phyloP scores from a whole-genome alignment of 2,113 vertebrate genomes.

The Bothrops jararaca region DNA sequence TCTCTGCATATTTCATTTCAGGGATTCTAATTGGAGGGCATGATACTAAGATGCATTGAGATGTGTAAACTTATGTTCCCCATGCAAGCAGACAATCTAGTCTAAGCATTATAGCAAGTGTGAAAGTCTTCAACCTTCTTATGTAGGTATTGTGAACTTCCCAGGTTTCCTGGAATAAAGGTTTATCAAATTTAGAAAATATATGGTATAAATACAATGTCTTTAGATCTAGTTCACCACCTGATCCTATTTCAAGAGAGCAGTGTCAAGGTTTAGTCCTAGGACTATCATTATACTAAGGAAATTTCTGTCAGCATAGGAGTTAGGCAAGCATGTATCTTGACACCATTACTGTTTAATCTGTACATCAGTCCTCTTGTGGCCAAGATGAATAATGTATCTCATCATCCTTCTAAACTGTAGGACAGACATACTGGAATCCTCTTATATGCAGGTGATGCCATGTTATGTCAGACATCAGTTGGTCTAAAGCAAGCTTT shows the following conservation, averaged over 20 bases:
- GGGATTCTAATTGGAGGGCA: background rate
- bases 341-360: background rate
- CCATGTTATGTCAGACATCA: background rate
- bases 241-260: background rate
- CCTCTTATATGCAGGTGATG: background rate
- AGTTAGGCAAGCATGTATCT: background rate
- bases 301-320: background rate
- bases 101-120: background rate
- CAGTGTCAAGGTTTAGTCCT: background rate
- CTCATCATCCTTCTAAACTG: background rate
- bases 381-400: background rate
- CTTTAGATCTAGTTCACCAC: background rate
- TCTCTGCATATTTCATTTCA: background rate
- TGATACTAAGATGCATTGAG: background rate
- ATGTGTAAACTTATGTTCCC: background rate
- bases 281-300: background rate
- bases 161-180: background rate
- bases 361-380: background rate
- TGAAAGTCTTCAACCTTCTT: background rate
- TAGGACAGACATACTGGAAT: background rate
- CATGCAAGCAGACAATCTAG: background rate
- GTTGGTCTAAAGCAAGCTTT: background rate
- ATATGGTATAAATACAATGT: background rate
- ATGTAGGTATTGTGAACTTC: background rate
- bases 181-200: background rate